phyloP scores from a whole-genome alignment of 2,113 vertebrate species.

The Anhinga anhinga region DNA sequence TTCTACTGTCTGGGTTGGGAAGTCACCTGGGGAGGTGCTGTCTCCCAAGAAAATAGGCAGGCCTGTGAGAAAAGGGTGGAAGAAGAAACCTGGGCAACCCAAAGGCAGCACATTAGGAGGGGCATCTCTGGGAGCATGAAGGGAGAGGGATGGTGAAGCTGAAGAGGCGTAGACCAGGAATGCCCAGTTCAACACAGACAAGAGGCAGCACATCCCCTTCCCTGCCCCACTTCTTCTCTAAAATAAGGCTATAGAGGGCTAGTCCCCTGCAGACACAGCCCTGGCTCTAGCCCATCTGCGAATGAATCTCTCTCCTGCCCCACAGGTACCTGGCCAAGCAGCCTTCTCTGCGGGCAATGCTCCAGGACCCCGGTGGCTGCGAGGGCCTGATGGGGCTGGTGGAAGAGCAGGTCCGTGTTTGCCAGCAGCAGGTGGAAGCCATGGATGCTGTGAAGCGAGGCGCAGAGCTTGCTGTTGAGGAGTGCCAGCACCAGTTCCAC shows the following conservation, averaged over 20 bases:
- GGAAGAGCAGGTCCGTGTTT: constrained; percentile 76
- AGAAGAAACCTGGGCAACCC: background rate
- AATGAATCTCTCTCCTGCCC: background rate
- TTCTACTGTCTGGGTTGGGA: background rate
- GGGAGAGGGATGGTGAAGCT: background rate
- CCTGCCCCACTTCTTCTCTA: background rate
- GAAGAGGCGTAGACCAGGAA: background rate
- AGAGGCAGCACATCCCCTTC: background rate
- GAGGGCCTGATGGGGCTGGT: constrained; percentile 72
- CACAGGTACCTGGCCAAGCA: constrained; percentile 77
- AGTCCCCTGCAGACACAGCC: background rate
- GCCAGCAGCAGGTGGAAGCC: constrained; percentile 73
- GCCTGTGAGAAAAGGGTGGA: background rate
- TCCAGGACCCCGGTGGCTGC: constrained; percentile 69
- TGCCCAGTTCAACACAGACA: background rate
- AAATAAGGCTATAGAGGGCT: background rate
- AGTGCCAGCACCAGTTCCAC: constrained; percentile 81
- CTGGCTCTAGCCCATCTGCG: background rate
- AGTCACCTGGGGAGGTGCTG: background rate
- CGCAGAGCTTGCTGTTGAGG: constrained; percentile 75
- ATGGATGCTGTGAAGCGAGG: constrained; percentile 76
- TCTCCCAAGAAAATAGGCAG: background rate
- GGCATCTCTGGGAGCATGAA: background rate
- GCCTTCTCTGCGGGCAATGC: constrained; percentile 65
- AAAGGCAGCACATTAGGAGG: background rate